Conservation (phyloP, 2,888 invertebrate genomes). For the Synanthedon andrenaeformis region DNA sequence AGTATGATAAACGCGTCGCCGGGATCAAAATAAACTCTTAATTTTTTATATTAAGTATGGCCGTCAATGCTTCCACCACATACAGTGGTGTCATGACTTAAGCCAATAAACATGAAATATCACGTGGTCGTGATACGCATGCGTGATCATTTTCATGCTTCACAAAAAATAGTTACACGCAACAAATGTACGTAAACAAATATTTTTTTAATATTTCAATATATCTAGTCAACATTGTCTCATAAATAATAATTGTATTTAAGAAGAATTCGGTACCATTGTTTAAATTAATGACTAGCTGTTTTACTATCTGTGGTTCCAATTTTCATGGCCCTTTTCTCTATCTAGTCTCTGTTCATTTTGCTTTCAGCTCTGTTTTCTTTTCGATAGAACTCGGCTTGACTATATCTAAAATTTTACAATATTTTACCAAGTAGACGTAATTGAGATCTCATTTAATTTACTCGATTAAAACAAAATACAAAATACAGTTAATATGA, state of each 20-base stretch:
- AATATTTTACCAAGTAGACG: no score
- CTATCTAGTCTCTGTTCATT: no score
- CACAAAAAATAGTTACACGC: conserved; percentile 45
- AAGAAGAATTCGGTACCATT: conserved; percentile 3
- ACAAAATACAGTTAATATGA: no score
- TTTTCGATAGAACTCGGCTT: no score
- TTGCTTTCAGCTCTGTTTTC: no score
- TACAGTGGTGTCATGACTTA: conserved; percentile 62
- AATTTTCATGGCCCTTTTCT: no score
- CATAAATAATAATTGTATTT: conserved; percentile 4
- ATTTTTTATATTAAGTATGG: conserved; percentile 43
- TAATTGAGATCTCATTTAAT: no score
- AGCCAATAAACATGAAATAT: conserved; percentile 64
- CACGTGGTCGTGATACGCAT: conserved; percentile 47
- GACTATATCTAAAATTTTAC: no score
- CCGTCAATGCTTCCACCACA: conserved; percentile 53
- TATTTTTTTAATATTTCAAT: conserved; percentile 22
- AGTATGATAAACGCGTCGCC: conserved; percentile 29
- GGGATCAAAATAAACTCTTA: conserved; percentile 46
- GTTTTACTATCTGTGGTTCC: no score
- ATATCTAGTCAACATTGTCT: conserved; percentile 12
- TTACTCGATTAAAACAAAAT: no score
- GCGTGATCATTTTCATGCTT: conserved; percentile 44
- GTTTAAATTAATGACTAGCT: no score
- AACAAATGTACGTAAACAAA: conserved; percentile 27